Conservation (phyloP, 2,113 vertebrate genomes). For the Sula dactylatra region DNA sequence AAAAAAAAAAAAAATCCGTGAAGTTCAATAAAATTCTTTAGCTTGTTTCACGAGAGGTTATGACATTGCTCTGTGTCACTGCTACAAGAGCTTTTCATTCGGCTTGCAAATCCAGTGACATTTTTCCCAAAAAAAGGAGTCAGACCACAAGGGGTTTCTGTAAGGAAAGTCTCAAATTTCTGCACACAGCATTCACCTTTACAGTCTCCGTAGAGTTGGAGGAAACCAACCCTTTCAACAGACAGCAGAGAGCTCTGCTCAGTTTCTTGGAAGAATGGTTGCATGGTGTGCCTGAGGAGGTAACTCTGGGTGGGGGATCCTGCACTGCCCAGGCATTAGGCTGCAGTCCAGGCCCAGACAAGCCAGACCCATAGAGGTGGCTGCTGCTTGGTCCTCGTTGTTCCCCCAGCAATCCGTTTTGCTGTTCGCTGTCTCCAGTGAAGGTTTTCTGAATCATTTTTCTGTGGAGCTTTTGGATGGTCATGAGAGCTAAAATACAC, state of each 20-base stretch:
- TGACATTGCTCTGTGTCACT: not conserved
- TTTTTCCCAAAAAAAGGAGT: not conserved
- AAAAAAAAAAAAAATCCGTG: not conserved
- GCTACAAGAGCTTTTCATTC: not conserved
- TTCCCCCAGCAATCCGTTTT: accelerated
- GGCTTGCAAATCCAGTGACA: not conserved
- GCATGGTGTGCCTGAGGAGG: not conserved
- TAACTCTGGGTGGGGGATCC: not conserved
- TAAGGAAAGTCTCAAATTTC: not conserved
- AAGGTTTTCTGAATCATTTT: not conserved
- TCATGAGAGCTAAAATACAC: not conserved
- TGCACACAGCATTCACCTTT: not conserved
- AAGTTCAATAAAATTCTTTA: not conserved
- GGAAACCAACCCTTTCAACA: not conserved
- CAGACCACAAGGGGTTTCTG: not conserved
- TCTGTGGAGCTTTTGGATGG: not conserved
- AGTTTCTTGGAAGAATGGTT: not conserved
- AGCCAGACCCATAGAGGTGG: not conserved
- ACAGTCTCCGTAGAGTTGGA: not conserved
- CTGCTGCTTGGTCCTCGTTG: not conserved
- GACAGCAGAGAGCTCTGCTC: not conserved
- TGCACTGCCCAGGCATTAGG: not conserved
- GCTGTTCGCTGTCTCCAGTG: not conserved
- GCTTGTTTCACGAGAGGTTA: not conserved
- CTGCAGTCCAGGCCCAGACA: not conserved